A percentile compares a stretch with the other conserved stretches of the same genome.
These are phyloP conservation scores for Sinocyclocheilus rhinocerous DNA, from an alignment of 2,113 vertebrate species.

Conservation along the genomic window DNA sequence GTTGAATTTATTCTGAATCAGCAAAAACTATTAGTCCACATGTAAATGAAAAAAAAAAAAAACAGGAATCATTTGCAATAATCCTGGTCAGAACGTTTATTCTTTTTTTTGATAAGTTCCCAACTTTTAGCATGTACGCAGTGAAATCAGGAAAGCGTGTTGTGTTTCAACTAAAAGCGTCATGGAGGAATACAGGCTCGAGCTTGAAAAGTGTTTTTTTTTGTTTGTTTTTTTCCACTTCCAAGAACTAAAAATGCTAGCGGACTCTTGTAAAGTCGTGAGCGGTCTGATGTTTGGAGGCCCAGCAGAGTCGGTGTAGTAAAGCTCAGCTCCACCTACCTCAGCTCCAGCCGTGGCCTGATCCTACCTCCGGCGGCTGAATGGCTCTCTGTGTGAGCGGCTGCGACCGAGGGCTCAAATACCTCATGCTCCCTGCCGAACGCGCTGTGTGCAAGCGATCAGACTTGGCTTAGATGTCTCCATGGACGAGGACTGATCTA, in stretches of 20 bases:
- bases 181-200: not conserved
- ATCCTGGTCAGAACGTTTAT: not conserved
- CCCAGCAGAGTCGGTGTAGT: slow-evolving; percentile 56
- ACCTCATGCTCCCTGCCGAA: not conserved
- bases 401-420: not conserved
- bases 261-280: not conserved
- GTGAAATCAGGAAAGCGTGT: not conserved
- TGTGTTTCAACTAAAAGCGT: not conserved
- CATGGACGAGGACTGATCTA: not conserved
- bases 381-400: slow-evolving; percentile 24
- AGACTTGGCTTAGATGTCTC: not conserved
- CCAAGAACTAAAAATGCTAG: not conserved
- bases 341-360: slow-evolving; percentile 41
- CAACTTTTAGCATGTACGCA: too few relatives aligned
- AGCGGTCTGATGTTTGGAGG: not conserved
- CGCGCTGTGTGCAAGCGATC: not conserved
- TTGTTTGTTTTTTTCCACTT: not conserved
- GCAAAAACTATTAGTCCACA: not conserved
- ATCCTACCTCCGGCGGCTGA: slow-evolving; percentile 11
- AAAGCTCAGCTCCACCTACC: slow-evolving; percentile 64
- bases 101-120: not conserved
- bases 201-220: not conserved
- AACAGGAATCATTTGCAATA: slow-evolving; percentile 2
- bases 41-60: too few relatives aligned
- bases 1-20: not conserved